Evolutionary conservation across 2,797 vertebrate species (phyloP), one percentile per base, ranked within the genome.

Genomic region (Anguilla anguilla): DNA sequence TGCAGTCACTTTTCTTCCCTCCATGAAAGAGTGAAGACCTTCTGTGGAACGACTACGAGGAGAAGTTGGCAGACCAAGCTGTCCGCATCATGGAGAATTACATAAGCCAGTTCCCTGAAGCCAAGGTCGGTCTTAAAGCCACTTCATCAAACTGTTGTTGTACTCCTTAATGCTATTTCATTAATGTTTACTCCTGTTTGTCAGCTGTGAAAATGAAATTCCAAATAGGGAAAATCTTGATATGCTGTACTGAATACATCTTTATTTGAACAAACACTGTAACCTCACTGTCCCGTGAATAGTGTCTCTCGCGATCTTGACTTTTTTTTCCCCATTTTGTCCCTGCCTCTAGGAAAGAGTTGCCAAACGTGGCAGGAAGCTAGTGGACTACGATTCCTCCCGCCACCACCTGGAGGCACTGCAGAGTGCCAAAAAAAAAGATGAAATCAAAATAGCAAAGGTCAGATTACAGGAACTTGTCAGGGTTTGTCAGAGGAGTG

Each of bases 41-140:
- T 57, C 95, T 99, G 88, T 99, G 98, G 98, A 98, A 97, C 17
- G 98, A 99, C 95, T 98, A 96, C 35, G 98, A 99, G 93, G 96
- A 97, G 10, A 99, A 99, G 93, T 61, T 99, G 88, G 91, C 94
- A 0, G 98, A 99, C 93, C 98, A 99, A 92, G 97, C 95, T 0
- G 39, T 98, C 82, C 95, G 94, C 87, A 96, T 97, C 89, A 97
- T 99, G 97, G 98, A 99, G 94, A 97, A 97, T 86, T 99, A 99
- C 85, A 95, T 97, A 91, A 93, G 95, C 88, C 98, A 99, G 90
- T 99, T 99, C 85, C 95, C 96, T 57, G 98, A 99, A 86, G 93
- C 97, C 83, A 97, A 96, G 97, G 98, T 99, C 94, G 92, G 88
- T 13, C 19, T 4, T 1, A 0, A 43, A 81, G 7, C 25, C 85